These are phyloP conservation scores for Sibirionetta formosa DNA, from an alignment of 2,797 vertebrate species.

Conservation along the genomic window DNA sequence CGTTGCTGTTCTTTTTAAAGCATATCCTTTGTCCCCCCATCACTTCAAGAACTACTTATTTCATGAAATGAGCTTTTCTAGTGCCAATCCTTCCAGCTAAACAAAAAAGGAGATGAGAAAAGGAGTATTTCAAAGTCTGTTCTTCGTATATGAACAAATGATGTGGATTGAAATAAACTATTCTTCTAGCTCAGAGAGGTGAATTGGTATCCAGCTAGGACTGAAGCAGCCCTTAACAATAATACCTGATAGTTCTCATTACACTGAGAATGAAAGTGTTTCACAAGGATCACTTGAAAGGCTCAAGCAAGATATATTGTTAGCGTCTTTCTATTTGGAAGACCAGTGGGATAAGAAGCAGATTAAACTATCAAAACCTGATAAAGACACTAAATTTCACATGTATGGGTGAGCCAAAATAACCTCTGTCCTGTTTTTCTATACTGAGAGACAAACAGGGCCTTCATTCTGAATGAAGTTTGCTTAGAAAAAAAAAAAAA, in stretches of 20 bases:
- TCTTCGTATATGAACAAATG: slow-evolving; percentile 62
- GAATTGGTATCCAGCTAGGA: slow-evolving; percentile 75
- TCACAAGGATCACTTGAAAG: slow-evolving; percentile 73
- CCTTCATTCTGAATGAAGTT: neutral
- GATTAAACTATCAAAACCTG: slow-evolving; percentile 62
- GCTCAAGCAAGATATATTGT: slow-evolving; percentile 71
- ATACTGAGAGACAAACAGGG: neutral
- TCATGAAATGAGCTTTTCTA: slow-evolving; percentile 64
- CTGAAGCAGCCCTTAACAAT: slow-evolving; percentile 71
- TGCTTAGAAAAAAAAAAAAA: slow-evolving; percentile 19
- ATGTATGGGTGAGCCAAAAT: slow-evolving; percentile 11
- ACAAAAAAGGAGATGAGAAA: slow-evolving; percentile 56
- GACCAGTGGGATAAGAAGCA: slow-evolving; percentile 52
- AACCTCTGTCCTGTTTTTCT: neutral
- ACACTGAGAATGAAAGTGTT: slow-evolving; percentile 67
- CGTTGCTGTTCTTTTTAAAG: slow-evolving; percentile 63
- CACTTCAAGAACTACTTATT: slow-evolving; percentile 60
- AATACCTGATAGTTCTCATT: slow-evolving; percentile 74
- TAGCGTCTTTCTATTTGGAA: slow-evolving; percentile 62
- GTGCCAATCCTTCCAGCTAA: slow-evolving; percentile 57
- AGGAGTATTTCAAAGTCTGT: slow-evolving; percentile 63
- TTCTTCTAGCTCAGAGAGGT: slow-evolving; percentile 46
- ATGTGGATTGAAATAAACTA: slow-evolving; percentile 43
- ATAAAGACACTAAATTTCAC: slow-evolving; percentile 43
- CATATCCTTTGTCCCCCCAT: slow-evolving; percentile 42